phyloP scores from a whole-genome alignment of 2,113 vertebrate species.

The Caretta caretta region DNA sequence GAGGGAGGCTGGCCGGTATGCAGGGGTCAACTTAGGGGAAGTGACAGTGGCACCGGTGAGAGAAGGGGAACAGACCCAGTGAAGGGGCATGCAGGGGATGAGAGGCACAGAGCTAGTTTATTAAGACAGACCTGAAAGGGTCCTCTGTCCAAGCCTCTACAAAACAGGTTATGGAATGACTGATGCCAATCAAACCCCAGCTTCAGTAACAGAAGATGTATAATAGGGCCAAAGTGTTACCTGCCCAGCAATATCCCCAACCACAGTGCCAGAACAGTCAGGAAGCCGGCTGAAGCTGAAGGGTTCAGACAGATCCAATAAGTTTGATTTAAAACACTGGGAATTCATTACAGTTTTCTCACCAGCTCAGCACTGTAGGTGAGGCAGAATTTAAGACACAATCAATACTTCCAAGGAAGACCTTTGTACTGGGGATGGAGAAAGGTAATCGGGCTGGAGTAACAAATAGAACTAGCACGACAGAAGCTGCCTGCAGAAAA shows the following conservation, averaged over 20 bases:
- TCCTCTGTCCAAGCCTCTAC: slow-evolving; percentile 54
- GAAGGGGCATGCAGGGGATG: slow-evolving; percentile 18
- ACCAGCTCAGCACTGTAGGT: background rate
- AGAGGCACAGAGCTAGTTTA: slow-evolving; percentile 62
- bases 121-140: slow-evolving; percentile 74
- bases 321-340: slow-evolving; percentile 71
- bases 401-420: slow-evolving; percentile 48
- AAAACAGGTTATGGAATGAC: slow-evolving; percentile 73
- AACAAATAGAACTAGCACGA: background rate
- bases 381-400: slow-evolving; percentile 47
- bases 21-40: background rate
- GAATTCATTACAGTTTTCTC: slow-evolving; percentile 61
- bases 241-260: slow-evolving; percentile 69
- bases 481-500: background rate
- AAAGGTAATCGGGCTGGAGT: slow-evolving; percentile 4
- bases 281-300: slow-evolving; percentile 56
- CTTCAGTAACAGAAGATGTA: slow-evolving; percentile 47
- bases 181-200: slow-evolving; percentile 75
- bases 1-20: background rate
- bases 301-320: slow-evolving; percentile 46
- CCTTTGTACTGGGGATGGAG: background rate
- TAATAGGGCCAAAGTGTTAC: slow-evolving; percentile 59
- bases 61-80: background rate
- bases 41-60: background rate
- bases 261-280: slow-evolving; percentile 63